Evolutionary conservation across 2,888 invertebrate species (phyloP).

Genomic region (Pyrochroa serraticornis): DNA sequence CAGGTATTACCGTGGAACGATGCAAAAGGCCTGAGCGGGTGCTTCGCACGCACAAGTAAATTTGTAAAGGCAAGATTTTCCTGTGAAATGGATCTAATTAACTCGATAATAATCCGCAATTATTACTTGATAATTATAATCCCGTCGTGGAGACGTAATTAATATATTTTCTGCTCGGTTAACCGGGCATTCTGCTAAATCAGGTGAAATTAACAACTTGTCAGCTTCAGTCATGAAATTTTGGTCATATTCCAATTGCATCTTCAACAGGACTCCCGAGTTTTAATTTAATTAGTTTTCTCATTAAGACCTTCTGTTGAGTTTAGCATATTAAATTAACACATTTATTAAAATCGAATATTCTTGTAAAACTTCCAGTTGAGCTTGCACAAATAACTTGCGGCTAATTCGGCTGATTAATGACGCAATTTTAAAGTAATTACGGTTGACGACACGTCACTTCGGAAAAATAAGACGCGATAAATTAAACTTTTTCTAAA

Average conservation of each 20-base stretch:
- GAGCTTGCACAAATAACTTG: not conserved
- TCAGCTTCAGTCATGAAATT: slow-evolving; percentile 26
- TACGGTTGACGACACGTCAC: too few relatives aligned
- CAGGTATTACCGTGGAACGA: too few relatives aligned
- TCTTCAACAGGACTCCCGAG: not conserved
- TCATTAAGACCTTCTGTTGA: slow-evolving; percentile 8
- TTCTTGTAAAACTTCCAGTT: not conserved
- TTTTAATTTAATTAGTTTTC: slow-evolving; percentile 19
- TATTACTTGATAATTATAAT: slow-evolving; percentile 25
- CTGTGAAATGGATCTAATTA: slow-evolving; percentile 21
- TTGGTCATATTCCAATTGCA: slow-evolving; percentile 5
- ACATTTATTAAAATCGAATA: slow-evolving; percentile 21
- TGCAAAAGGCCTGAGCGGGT: too few relatives aligned
- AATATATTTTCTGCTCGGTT: slow-evolving; percentile 31
- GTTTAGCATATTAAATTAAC: slow-evolving; percentile 15
- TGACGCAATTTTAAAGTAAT: not conserved
- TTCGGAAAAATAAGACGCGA: too few relatives aligned
- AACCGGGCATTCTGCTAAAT: slow-evolving; percentile 22
- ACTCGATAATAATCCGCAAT: slow-evolving; percentile 26
- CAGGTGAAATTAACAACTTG: slow-evolving; percentile 29
- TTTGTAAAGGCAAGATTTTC: slow-evolving; percentile 3
- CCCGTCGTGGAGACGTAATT: slow-evolving; percentile 15
- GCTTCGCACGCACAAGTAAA: not conserved
- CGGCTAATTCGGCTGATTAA: not conserved
- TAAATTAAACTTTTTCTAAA: too few relatives aligned